Evolutionary conservation across 2,888 invertebrate species (phyloP), one percentile per base, ranked within the genome.

Genomic region (Lasius platythorax): DNA sequence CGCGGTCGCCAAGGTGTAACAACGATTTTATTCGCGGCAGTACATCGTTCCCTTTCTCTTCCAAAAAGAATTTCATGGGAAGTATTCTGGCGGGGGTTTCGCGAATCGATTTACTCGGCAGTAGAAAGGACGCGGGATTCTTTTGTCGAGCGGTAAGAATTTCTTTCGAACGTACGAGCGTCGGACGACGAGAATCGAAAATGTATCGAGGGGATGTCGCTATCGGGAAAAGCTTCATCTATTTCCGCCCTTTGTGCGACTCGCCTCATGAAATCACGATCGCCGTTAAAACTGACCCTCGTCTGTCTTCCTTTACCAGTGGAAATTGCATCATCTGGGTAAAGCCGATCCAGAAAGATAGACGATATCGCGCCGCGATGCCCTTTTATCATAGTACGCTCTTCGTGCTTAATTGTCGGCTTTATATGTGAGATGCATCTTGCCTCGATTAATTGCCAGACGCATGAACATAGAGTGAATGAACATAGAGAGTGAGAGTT

Each of bases 31-130:
- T 81, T 23, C 46, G n/a, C 50, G 28, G n/a, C 33, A 74, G 18
- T 61, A 15, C 46, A 46, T 33, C 18, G 18, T 23, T 46, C 23
- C n/a, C 11, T 61, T 66, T 50, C 61, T 70, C 9, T 63, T 50
- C 12, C 43, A 5, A 15, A 18, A 18, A 40, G 30, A 46, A 64
- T 82, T 73, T 61, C 30, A 46, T 23, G 53, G 23, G 3, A 30
- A 30, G 37, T 56, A 75, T 68, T 68, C 75, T 68, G 63, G 46
- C 37, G 63, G 70, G 83, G 46, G 67, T 61, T 83, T 75, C 75
- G 74, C 67, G 83, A 88, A 90, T 87, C 84, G 78, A 85, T 88
- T 82, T 85, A 50, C 46, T 64, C 37, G 74, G 46, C 53, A 64
- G 64, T 61, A 56, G 18, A 79, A 76, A 70, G 67, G 46, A 68